Evolutionary conservation across 2,888 invertebrate genomes (phyloP).

Genomic region (Neria commutata): DNA sequence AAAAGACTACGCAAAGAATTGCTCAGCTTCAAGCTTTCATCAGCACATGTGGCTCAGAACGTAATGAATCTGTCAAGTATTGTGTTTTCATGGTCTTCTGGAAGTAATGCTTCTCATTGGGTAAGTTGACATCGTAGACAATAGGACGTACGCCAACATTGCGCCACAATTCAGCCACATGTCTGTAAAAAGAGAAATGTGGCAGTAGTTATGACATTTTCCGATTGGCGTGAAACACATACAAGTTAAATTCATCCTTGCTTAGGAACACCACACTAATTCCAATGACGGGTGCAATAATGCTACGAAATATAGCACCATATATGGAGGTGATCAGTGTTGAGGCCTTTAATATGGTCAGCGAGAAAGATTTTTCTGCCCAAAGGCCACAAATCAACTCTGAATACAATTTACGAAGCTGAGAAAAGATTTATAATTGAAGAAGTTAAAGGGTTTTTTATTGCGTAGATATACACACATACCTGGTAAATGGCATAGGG

Average conservation of each 20-base stretch:
- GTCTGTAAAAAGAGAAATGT: constrained; percentile 41
- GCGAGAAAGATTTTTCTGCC: constrained; percentile 58
- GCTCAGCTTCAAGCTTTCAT: constrained; percentile 53
- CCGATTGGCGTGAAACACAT: constrained; percentile 33
- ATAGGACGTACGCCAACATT: constrained; percentile 61
- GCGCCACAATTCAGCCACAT: constrained; percentile 61
- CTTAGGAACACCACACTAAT: constrained; percentile 60
- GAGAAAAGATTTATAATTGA: constrained; percentile 5
- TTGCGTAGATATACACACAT: background rate
- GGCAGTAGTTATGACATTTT: constrained; percentile 3
- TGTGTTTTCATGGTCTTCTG: constrained; percentile 62
- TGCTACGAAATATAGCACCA: constrained; percentile 60
- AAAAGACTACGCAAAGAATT: too few relatives aligned
- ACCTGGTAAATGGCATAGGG: constrained; percentile 61
- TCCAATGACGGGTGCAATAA: constrained; percentile 61
- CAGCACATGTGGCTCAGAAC: constrained; percentile 61
- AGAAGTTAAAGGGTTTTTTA: background rate
- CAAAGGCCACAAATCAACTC: constrained; percentile 61
- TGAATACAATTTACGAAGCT: constrained; percentile 59
- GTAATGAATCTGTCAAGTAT: constrained; percentile 61
- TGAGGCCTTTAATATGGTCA: constrained; percentile 57
- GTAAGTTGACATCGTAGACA: constrained; percentile 62
- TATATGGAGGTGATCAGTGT: constrained; percentile 60
- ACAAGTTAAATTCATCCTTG: constrained; percentile 62
- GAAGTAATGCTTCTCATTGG: constrained; percentile 62